phyloP scores from a whole-genome alignment of 2,888 invertebrate species.

The Hypsopygia costalis region DNA sequence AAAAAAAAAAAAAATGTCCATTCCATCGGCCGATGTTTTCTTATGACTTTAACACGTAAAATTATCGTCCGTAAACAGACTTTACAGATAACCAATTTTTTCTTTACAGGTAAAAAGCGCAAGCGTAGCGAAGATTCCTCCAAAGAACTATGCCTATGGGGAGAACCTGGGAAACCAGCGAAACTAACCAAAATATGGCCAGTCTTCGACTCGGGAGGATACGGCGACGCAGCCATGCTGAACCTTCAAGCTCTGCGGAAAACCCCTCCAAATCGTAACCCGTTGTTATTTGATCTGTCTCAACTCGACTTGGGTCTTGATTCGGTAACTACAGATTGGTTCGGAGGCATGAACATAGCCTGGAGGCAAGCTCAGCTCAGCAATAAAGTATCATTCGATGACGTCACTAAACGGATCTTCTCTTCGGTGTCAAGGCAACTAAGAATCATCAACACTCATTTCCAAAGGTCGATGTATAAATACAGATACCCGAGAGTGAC shows the following conservation, averaged over 20 bases:
- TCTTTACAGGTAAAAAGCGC: constrained; percentile 62
- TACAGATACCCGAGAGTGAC: constrained; percentile 72
- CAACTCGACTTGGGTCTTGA: constrained; percentile 26
- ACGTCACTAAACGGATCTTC: constrained; percentile 58
- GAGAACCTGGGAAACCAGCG: constrained; percentile 50
- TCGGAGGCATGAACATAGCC: constrained; percentile 52
- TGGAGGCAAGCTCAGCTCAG: constrained; percentile 58
- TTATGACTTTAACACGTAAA: too few relatives aligned
- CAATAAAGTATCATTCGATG: constrained; percentile 47
- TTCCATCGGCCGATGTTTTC: too few relatives aligned
- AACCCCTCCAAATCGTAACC: constrained; percentile 39
- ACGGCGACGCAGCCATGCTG: constrained; percentile 43
- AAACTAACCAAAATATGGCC: constrained; percentile 73
- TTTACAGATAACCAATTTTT: too few relatives aligned
- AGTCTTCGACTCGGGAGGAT: constrained; percentile 76
- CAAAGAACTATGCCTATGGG: constrained; percentile 52
- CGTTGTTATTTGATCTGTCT: constrained; percentile 40
- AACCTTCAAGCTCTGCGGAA: constrained; percentile 49
- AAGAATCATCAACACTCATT: constrained; percentile 62
- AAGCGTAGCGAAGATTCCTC: constrained; percentile 50
- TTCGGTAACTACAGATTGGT: constrained; percentile 42
- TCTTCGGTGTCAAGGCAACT: constrained; percentile 67
- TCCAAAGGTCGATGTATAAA: constrained; percentile 58
- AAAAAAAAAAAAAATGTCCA: too few relatives aligned
- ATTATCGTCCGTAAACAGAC: too few relatives aligned